Percentiles rank a stretch among this genome's conserved stretches.
Conservation (phyloP, 2,888 invertebrate genomes). For the Caenorhabditis macrosperma region DNA sequence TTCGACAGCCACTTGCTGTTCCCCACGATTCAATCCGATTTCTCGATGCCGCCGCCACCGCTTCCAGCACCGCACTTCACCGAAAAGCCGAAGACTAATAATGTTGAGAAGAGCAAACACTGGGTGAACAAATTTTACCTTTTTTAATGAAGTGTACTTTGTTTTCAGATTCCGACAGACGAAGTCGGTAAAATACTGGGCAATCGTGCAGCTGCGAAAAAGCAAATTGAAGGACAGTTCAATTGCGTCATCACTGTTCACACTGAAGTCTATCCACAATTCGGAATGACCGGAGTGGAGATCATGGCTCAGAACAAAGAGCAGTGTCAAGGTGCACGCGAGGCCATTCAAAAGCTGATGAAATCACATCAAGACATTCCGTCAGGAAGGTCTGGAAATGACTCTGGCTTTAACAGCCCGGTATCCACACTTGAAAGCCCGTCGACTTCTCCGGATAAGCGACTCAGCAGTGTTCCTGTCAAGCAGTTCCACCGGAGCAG, state of each 20-base stretch:
- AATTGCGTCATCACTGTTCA: constrained; percentile 52
- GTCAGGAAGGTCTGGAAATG: neutral
- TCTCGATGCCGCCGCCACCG: constrained; percentile 17
- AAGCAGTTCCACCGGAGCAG: constrained; percentile 32
- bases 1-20: constrained; percentile 30
- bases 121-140: constrained; percentile 25
- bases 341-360: constrained; percentile 18
- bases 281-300: constrained; percentile 51
- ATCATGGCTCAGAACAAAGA: constrained; percentile 47
- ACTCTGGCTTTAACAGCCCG: constrained; percentile 47
- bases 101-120: constrained; percentile 37
- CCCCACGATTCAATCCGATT: constrained; percentile 4
- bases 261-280: constrained; percentile 32
- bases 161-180: constrained; percentile 20
- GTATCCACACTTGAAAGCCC: constrained; percentile 2
- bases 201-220: constrained; percentile 46
- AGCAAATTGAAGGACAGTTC: constrained; percentile 50
- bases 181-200: constrained; percentile 41
- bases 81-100: constrained; percentile 2
- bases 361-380: constrained; percentile 15
- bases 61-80: neutral
- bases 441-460: constrained; percentile 33
- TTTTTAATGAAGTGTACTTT: neutral
- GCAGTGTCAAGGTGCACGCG: constrained; percentile 25
- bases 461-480: neutral